Base-by-base conservation (phyloP, 2,888 invertebrate genomes). In the Tenthredo notha region DNA sequence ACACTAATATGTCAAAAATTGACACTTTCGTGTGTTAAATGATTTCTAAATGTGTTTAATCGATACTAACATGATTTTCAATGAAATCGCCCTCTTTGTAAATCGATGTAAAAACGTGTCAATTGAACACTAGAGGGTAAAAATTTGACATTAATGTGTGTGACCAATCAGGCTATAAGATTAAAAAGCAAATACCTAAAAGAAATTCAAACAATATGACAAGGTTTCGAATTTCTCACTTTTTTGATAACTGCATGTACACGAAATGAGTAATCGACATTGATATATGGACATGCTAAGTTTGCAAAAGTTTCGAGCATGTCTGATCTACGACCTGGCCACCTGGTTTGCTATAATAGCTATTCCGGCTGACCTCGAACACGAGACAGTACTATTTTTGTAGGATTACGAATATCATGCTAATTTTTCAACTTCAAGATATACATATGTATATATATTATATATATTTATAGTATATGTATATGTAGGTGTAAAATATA, bases 351-450 rank as follows among this genome's bases (percentile, higher is more conserved):
- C 72, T 74, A 43, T 74, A 74, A 43, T 21, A 43, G 72, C 72
- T 74, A 10, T 43, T 0, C 43, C n/a, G 10, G 43, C 43, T 43
- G 72, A 74, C 72, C 43, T 74, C 43, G 72, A 43, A 67, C 10
- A 25, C 37, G 21, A 18, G 15, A 25, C 12, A 12, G n/a, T 54
- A 74, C 72, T 74, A 74, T 74, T 74, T 74, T 74, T 21, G 72
- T 74, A 43, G 72, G 72, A 74, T 74, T 74, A 43, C 72, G 72
- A 74, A 43, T 74, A 74, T 74, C 72, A 74, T 40, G 72, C 72
- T 74, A 43, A 74, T 74, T 74, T 74, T 43, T 74, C 72, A 21
- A 74, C 40, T 25, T 74, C 40, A n/a, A 43, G 10, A 10, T 40
- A 21, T n/a, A 6, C 18, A 1, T 25, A 74, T 7, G n/a, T 33